Base-by-base conservation (phyloP, 2,113 vertebrate genomes). In the Anhinga anhinga region DNA sequence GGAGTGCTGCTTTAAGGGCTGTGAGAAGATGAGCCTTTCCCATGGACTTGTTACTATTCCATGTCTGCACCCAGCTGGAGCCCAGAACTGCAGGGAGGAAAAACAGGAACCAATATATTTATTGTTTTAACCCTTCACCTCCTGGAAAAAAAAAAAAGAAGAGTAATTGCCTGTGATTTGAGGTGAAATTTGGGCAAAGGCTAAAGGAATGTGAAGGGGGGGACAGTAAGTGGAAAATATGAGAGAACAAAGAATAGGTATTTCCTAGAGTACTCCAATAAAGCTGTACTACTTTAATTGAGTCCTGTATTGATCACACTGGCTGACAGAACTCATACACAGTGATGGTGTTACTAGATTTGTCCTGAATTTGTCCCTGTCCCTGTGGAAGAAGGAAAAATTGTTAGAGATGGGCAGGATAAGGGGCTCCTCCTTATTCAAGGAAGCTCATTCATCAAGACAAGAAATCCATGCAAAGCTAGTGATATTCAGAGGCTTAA, bases 101-200 rank as follows among this genome's bases (percentile, higher is more conserved):
- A 97, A 95, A 89, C 88, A 97, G 89, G 95, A 97, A 95, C 91
- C 53, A 82, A 93, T 66, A 49, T 88, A 85, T 58, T 91, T 96
- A 92, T 96, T 96, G 83, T 95, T 95, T 97, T 96, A 97, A 97
- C 91, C 91, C 94, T 55, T 95, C 87, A 90, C 87, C 92, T 93
- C 36, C 49, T 6, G 1, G 40, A 15, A 74, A 81, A 77, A 45
- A 3, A 36, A 52, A 18, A 79, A 18, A 79, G 38, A 66, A 87
- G 30, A 69, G 5, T 56, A 52, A 74, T 40, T 85, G 62, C 8
- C 14, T 96, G 77, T 77, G 66, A n/a, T 86, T 66, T 94, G 84
- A 94, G 58, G 77, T 82, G 44, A 95, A 92, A 82, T 82, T 42
- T 79, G 32, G 70, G 42, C 81, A 93, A 80, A 93, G 42, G 38